Evolutionary conservation across 2,888 invertebrate genomes (phyloP).

Genomic region (Oscheius sp.): DNA sequence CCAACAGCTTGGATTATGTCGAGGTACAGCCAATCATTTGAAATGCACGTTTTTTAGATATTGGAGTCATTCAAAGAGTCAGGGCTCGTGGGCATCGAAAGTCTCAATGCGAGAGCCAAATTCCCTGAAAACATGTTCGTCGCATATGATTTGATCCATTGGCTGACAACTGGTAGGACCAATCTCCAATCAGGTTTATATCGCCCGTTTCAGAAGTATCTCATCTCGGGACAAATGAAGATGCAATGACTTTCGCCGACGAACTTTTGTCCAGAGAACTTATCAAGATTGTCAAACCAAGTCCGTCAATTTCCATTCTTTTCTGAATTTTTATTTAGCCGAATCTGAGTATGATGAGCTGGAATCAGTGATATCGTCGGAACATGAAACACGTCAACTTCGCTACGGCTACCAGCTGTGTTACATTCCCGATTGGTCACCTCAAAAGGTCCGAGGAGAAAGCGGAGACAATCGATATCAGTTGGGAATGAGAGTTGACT

Average conservation of each 20-base stretch:
- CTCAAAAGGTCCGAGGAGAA: background rate
- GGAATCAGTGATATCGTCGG: conserved; percentile 31
- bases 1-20: no score
- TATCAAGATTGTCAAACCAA: conserved; percentile 34
- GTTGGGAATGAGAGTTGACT: conserved; percentile 33
- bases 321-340: background rate
- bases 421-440: conserved; percentile 79
- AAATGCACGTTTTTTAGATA: conserved; percentile 14
- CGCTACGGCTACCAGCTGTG: conserved; percentile 93
- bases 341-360: conserved; percentile 34
- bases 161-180: background rate
- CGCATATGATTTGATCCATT: conserved; percentile 58
- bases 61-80: conserved; percentile 21
- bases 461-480: conserved; percentile 36
- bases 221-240: conserved; percentile 39
- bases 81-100: conserved; percentile 6
- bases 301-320: background rate
- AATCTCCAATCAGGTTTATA: no score
- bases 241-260: conserved; percentile 48
- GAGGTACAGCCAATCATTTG: no score
- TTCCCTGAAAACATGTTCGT: conserved; percentile 49
- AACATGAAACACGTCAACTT: conserved; percentile 77
- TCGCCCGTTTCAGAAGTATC: conserved; percentile 38
- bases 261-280: conserved; percentile 37
- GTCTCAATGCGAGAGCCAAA: background rate